These are phyloP conservation scores for Coryphaenoides rupestris DNA, from an alignment of 2,113 vertebrate species.

Conservation along the genomic window DNA sequence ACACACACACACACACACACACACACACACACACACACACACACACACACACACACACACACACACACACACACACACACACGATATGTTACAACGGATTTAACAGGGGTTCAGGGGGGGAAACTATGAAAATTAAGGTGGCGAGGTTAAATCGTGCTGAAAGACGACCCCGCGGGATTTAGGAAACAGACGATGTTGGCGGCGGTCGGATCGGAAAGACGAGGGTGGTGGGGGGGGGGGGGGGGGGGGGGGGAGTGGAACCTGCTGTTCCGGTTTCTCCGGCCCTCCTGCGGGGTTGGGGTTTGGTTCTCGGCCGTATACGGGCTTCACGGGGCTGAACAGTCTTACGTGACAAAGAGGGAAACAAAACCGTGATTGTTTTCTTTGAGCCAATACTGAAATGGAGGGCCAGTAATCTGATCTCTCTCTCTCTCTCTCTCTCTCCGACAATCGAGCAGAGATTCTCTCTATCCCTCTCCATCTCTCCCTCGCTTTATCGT, in stretches of 20 bases:
- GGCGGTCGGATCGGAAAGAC: no score
- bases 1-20: no score
- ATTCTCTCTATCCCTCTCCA: slow-evolving; percentile 12
- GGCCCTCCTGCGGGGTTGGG: slow-evolving; percentile 48
- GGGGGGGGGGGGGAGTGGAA: slow-evolving; percentile 25
- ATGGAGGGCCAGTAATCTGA: slow-evolving; percentile 65
- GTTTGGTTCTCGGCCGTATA: slow-evolving; percentile 67
- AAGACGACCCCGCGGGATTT: no score
- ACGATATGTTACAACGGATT: no score
- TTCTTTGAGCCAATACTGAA: slow-evolving; percentile 53
- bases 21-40: no score
- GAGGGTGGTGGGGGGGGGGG: no score
- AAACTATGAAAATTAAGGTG: no score
- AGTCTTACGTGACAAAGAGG: slow-evolving; percentile 59
- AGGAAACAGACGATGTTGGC: no score
- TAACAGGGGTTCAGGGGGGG: no score
- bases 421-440: slow-evolving; percentile 37
- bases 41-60: no score
- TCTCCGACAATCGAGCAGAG: slow-evolving; percentile 43
- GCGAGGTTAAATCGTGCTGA: no score
- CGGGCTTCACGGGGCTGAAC: slow-evolving; percentile 42
- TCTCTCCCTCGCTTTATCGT: not conserved
- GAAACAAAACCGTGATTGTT: slow-evolving; percentile 74
- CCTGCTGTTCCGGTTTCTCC: slow-evolving; percentile 69
- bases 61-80: no score